Evolutionary conservation across 2,888 invertebrate species (phyloP), one percentile per base, ranked within the genome.

Genomic region (Omphaloscelis lunosa): DNA sequence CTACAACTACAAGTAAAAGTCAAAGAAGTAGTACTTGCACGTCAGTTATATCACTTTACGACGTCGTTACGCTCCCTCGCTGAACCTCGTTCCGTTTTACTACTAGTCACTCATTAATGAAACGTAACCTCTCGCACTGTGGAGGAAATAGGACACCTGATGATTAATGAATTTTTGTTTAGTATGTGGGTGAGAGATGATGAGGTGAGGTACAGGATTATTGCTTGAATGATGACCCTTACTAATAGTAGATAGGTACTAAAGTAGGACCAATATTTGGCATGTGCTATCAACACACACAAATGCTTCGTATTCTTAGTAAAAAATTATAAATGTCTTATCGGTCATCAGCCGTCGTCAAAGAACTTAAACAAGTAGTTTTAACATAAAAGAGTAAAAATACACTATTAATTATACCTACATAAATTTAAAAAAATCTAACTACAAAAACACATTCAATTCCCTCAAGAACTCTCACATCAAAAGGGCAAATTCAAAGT

Each of bases 31-130:
- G 88, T 90, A 92, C 91, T 93, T 89, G 86, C 84, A 88, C 90
- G 94, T 93, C 94, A 92, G 92, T 94, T 93, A 91, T 90, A 88
- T 89, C 89, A 92, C 90, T 95, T 95, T 95, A 95, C 93, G 94
- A 92, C 78, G 91, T 92, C 93, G 93, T 95, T 93, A 93, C 89
- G 86, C 87, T 85, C 80, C 87, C 86, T 83, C 89, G 89, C 90
- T 87, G 89, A 90, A 89, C 84, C 89, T 84, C 89, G 90, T 89
- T 84, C 79, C 77, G 88, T 89, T 93, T 93, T 93, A 93, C 89
- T 90, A 84, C 89, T 87, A 82, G 82, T 82, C 89, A 84, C 89
- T 90, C 91, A 92, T 92, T 90, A 90, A 90, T 88, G 84, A 85
- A 81, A 77, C 75, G 75, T 80, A 74, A 75, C 79, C 77, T 76